phyloP scores from a whole-genome alignment of 2,888 invertebrate genomes.

The Heteromyza rotundicornis region DNA sequence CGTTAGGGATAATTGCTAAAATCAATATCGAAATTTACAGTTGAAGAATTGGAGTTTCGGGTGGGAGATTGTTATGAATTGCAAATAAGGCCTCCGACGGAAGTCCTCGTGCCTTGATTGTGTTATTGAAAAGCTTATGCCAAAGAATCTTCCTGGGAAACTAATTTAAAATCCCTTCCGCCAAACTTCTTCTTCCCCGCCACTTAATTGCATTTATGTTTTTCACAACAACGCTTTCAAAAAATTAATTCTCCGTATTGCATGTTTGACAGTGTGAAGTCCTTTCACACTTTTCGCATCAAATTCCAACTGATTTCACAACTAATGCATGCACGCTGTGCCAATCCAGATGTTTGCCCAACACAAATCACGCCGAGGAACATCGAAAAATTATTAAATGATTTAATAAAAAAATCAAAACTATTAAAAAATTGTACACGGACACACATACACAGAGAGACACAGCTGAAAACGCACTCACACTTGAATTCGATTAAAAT shows the following conservation, averaged over 20 bases:
- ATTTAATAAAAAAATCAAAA: constrained; percentile 7
- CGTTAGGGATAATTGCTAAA: neutral
- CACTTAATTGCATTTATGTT: neutral
- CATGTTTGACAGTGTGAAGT: too few relatives aligned
- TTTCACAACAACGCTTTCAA: neutral
- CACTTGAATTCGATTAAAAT: constrained; percentile 46
- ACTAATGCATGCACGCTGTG: constrained; percentile 42
- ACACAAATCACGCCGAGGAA: constrained; percentile 49
- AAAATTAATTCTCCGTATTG: too few relatives aligned
- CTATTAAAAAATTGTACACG: neutral
- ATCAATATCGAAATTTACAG: constrained; percentile 1
- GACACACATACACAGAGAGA: too few relatives aligned
- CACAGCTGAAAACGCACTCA: neutral
- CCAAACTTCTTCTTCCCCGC: neutral
- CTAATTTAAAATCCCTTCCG: too few relatives aligned
- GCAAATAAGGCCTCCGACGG: too few relatives aligned
- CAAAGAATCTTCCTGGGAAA: too few relatives aligned
- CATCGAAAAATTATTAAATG: neutral
- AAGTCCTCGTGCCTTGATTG: too few relatives aligned
- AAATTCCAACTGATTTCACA: neutral
- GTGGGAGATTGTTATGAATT: too few relatives aligned
- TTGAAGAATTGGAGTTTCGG: neutral
- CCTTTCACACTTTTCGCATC: neutral
- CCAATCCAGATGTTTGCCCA: constrained; percentile 51
- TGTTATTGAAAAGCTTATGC: too few relatives aligned